Evolutionary conservation across 2,113 vertebrate genomes (phyloP).

Genomic region (Tympanuchus pallidicinctus): DNA sequence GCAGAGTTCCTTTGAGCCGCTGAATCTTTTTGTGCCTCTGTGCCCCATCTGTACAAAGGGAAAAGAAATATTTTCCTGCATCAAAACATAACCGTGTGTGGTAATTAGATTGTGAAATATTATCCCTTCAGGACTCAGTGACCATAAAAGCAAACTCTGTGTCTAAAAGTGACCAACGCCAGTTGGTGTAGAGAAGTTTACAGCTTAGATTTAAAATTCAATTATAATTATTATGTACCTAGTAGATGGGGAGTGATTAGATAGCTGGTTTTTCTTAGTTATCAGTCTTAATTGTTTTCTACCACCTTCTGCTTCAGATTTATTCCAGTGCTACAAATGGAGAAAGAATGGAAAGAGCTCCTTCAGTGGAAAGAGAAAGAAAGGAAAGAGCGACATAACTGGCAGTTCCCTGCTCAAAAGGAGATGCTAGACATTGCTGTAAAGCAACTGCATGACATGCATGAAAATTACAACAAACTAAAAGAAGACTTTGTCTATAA

Average conservation of each 20-base stretch:
- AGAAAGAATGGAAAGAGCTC: slow-evolving; percentile 69
- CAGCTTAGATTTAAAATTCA: not conserved
- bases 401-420: slow-evolving; percentile 68
- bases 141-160: not conserved
- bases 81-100: not conserved
- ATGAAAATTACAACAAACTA: slow-evolving; percentile 67
- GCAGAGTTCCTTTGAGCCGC: not conserved
- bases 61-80: not conserved
- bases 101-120: not conserved
- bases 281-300: not conserved
- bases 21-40: not conserved
- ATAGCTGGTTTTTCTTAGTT: not conserved
- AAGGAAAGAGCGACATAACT: slow-evolving; percentile 77
- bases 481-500: slow-evolving; percentile 85
- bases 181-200: not conserved
- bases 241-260: not conserved
- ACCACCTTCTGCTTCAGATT: not conserved
- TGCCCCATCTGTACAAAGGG: not conserved
- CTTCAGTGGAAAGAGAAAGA: slow-evolving; percentile 80
- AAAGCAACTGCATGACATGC: slow-evolving; percentile 63
- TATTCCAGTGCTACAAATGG: slow-evolving; percentile 44
- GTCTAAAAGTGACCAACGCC: not conserved
- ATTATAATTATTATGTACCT: not conserved
- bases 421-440: slow-evolving; percentile 60
- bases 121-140: not conserved